Evolutionary conservation across 2,113 vertebrate species (phyloP).

Genomic region (Nansenia antarctica): DNA sequence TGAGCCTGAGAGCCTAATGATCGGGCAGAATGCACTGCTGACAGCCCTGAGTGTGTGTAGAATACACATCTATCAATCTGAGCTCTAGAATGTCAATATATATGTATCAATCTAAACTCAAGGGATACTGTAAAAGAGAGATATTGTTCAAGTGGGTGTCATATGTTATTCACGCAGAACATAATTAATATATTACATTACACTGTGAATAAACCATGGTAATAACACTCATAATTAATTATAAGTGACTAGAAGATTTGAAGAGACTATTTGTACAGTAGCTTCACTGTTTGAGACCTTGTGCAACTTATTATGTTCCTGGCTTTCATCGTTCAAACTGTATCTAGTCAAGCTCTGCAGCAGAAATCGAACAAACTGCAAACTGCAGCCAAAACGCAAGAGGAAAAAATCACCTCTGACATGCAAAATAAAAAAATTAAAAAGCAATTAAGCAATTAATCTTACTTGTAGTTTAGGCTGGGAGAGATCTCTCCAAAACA

Average conservation of each 20-base stretch:
- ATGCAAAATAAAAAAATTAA: slow-evolving; percentile 61
- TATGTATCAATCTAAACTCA: slow-evolving; percentile 12
- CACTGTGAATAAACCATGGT: no score
- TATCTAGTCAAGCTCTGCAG: background rate
- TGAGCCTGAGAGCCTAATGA: slow-evolving; percentile 54
- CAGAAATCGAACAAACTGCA: slow-evolving; percentile 13
- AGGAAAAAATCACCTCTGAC: slow-evolving; percentile 57
- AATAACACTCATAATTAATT: no score
- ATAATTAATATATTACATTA: no score
- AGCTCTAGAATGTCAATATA: background rate
- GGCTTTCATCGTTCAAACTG: background rate
- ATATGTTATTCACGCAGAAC: no score
- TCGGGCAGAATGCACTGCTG: slow-evolving; percentile 36
- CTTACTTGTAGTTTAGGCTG: slow-evolving; percentile 46
- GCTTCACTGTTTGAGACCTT: background rate
- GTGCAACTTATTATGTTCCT: background rate
- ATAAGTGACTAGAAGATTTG: no score
- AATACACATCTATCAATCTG: slow-evolving; percentile 63
- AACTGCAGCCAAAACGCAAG: slow-evolving; percentile 24
- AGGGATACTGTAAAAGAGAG: no score
- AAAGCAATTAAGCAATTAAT: slow-evolving; percentile 64
- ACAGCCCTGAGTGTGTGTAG: slow-evolving; percentile 63
- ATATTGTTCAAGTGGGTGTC: no score
- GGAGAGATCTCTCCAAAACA: slow-evolving; percentile 33
- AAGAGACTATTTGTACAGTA: no score